Evolutionary conservation across 1,140 invertebrate genomes (phyloP), one percentile per base, ranked within the genome.

Genomic region (Chymomyza costata): DNA sequence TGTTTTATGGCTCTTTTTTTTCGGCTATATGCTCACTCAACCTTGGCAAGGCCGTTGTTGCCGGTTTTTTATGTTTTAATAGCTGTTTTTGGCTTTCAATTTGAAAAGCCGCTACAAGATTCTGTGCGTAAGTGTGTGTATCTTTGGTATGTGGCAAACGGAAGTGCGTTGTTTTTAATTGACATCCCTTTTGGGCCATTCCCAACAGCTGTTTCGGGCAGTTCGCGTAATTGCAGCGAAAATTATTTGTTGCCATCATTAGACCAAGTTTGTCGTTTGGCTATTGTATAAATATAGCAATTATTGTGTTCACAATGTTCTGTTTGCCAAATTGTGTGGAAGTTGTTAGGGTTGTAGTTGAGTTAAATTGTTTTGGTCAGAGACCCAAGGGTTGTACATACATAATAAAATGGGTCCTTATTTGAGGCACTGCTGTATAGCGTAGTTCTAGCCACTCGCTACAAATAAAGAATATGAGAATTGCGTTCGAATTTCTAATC

Each of bases 1-100:
- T 43, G 31, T 73, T 56, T 73, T 62, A 65, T 82, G 58, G 40
- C 71, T 70, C 61, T 60, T 70, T 78, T 63, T 67, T 65, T 64
- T 82, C 47, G 69, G 69, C 69, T 71, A 66, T 73, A 60, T 81
- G 66, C 43, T 71, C 70, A 78, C 64, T 78, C 82, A 83, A 82
- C 82, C 82, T 83, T 83, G 82, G 82, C 82, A 83, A 83, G 82
- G 82, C 82, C 82, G 82, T 83, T 82, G 66, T 65, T 76, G 73
- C 82, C 81, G 76, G 81, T 81, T 83, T 83, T 78, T 81, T 66
- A 50, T 52, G 25, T 32, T 18, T 17, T 8, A 32, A 7, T 34
- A 18, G 1, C 34, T 53, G 21, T 37, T 19, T 62, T 19, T 31
- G 35, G 31, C 7, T 48, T 35, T 34, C 14, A 45, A n/a, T 47